Evolutionary conservation across 2,888 invertebrate genomes (phyloP).

Genomic region (Drosophila nr. medialis): DNA sequence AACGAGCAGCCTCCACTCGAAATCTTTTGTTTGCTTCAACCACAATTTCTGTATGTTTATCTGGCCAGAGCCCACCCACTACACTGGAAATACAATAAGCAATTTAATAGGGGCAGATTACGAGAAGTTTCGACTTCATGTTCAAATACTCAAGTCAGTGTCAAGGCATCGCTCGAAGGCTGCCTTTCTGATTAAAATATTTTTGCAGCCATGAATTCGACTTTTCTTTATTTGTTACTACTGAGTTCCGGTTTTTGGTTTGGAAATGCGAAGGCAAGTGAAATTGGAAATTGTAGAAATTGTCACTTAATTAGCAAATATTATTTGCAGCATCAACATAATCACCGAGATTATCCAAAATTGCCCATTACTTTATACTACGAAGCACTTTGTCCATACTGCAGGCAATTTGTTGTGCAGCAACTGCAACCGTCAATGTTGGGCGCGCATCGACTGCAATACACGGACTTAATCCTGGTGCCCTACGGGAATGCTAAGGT

Average conservation of each 20-base stretch:
- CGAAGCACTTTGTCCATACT: constrained; percentile 72
- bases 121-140: constrained; percentile 9
- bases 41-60: not conserved
- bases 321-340: constrained; percentile 30
- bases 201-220: constrained; percentile 18
- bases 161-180: constrained; percentile 15
- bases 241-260: constrained; percentile 3
- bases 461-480: constrained; percentile 64
- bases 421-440: constrained; percentile 66
- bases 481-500: constrained; percentile 77
- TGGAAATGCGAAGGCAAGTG: constrained; percentile 23
- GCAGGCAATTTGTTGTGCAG: constrained; percentile 62
- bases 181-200: constrained; percentile 5
- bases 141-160: constrained; percentile 29
- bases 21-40: not conserved
- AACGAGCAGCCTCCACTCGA: not conserved
- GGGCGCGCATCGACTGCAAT: constrained; percentile 36
- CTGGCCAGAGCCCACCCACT: not conserved
- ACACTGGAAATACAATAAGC: constrained; percentile 22
- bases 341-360: not conserved
- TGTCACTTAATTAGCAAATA: not conserved
- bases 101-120: constrained; percentile 13
- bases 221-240: constrained; percentile 10
- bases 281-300: not conserved
- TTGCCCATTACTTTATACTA: constrained; percentile 70